These are phyloP conservation scores for Protosalanx chinensis DNA, from an alignment of 2,797 vertebrate genomes.

Conservation along the genomic window DNA sequence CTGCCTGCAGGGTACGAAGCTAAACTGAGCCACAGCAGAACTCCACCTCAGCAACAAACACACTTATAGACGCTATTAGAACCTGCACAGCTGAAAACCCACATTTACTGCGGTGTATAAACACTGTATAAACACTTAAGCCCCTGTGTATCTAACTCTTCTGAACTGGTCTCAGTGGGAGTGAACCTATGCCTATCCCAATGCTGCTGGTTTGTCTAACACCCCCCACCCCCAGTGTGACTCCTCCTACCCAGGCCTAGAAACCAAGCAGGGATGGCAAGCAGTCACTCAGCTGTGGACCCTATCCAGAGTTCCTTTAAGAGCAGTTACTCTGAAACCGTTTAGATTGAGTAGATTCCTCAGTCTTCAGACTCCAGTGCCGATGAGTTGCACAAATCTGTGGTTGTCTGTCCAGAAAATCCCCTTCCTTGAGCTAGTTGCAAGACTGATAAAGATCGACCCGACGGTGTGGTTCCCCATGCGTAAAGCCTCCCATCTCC, in stretches of 20 bases:
- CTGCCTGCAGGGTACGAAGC: background rate
- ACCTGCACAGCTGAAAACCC: too few species aligned
- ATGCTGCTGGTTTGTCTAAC: slow-evolving; percentile 45
- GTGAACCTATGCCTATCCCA: slow-evolving; percentile 61
- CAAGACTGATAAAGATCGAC: background rate
- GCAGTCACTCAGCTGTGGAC: slow-evolving; percentile 16
- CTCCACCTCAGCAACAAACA: background rate
- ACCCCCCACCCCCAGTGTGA: slow-evolving; percentile 52
- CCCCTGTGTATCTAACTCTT: background rate
- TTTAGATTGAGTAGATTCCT: background rate
- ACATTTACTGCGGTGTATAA: background rate
- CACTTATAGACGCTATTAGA: background rate
- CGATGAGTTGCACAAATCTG: background rate
- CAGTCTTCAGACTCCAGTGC: too few species aligned
- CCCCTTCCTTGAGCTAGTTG: background rate
- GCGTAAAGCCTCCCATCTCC: slow-evolving; percentile 59
- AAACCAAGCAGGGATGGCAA: slow-evolving; percentile 61
- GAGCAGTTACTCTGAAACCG: background rate
- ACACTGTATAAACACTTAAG: background rate
- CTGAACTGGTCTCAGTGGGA: slow-evolving; percentile 31
- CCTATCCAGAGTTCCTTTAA: background rate
- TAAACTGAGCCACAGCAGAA: slow-evolving; percentile 10
- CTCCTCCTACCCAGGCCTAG: slow-evolving; percentile 39
- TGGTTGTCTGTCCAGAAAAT: background rate
- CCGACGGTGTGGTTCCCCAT: slow-evolving; percentile 14